These are phyloP conservation scores for Mellivora capensis DNA, from an alignment of 2,113 vertebrate species.

Conservation along the genomic window DNA sequence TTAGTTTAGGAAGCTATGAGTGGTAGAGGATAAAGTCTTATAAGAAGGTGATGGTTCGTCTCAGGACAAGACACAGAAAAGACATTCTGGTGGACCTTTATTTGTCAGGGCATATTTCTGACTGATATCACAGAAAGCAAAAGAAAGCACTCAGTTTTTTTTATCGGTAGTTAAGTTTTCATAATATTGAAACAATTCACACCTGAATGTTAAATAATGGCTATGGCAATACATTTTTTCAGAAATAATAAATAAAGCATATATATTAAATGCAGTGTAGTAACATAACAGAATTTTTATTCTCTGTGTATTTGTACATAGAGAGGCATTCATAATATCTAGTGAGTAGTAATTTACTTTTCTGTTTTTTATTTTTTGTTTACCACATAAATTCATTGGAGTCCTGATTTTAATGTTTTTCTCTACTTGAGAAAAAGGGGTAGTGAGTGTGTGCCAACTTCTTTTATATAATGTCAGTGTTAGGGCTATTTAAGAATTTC, in stretches of 20 bases:
- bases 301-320: neutral
- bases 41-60: neutral
- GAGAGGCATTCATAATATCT: neutral
- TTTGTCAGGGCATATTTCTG: neutral
- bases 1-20: neutral
- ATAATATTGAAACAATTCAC: neutral
- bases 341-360: neutral
- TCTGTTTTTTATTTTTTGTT: neutral
- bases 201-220: neutral
- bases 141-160: neutral
- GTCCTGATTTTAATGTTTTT: neutral
- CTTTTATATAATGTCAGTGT: neutral
- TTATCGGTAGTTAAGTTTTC: neutral
- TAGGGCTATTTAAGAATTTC: neutral
- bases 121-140: neutral
- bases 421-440: neutral
- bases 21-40: neutral
- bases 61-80: neutral
- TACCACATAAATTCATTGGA: neutral
- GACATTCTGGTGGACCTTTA: neutral
- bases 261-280: neutral
- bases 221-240: neutral
- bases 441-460: neutral
- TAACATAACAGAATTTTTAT: neutral
- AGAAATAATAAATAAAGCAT: neutral